Percentiles rank a stretch among this genome's conserved stretches.
Evolutionary conservation across 2,113 vertebrate species (phyloP).

Genomic region (Mionectes macconnelli): DNA sequence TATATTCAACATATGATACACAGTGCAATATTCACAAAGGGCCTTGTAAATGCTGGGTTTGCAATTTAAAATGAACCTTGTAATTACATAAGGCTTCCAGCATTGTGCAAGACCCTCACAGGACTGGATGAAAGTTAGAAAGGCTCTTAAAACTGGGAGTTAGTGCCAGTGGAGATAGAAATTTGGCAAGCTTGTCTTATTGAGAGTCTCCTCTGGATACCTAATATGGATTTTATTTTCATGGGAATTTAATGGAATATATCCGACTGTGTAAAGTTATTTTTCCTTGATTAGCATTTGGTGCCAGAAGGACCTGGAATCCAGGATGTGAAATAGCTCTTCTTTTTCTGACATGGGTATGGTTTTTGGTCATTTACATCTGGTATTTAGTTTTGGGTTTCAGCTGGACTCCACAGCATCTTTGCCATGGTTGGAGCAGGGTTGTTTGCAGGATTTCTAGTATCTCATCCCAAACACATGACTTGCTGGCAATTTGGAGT

Average conservation of each 20-base stretch:
- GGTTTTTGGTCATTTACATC: background rate
- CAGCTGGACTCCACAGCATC: background rate
- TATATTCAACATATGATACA: background rate
- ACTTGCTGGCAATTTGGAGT: background rate
- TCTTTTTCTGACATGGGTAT: background rate
- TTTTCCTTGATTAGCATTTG: background rate
- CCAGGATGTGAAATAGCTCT: background rate
- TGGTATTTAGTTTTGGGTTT: background rate
- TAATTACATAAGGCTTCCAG: background rate
- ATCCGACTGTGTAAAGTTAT: background rate
- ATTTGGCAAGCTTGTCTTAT: background rate
- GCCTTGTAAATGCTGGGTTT: background rate
- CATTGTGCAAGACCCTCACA: background rate
- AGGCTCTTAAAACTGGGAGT: background rate
- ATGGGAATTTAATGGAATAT: background rate
- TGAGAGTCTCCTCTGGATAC: background rate
- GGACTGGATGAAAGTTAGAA: background rate
- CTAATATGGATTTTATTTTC: background rate
- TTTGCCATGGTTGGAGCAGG: background rate
- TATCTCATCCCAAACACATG: background rate
- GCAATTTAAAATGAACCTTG: background rate
- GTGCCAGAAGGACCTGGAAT: background rate
- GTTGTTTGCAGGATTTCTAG: background rate
- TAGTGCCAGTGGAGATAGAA: background rate
- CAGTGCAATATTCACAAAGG: background rate